A percentile compares a stretch with the other conserved stretches of the same genome.
Conservation (phyloP, 2,888 invertebrate genomes). For the Xylota segnis region DNA sequence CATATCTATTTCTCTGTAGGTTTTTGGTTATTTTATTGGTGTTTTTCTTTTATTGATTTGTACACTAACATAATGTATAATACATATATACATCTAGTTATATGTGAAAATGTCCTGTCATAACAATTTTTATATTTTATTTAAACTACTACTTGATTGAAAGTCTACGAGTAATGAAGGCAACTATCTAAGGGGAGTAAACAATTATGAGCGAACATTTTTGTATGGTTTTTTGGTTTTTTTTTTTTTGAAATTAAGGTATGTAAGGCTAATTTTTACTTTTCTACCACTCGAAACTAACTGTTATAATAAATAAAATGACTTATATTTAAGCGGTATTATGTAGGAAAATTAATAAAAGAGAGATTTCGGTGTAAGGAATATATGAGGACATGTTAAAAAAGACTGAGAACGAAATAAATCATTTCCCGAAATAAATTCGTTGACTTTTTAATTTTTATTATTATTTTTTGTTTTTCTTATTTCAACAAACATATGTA, state of each 20-base stretch:
- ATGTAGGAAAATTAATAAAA: neutral
- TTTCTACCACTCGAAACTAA: neutral
- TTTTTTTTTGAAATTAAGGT: no score
- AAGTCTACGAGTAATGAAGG: neutral
- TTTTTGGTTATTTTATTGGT: neutral
- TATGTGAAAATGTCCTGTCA: neutral
- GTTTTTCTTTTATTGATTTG: neutral
- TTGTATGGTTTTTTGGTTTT: no score
- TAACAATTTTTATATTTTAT: neutral
- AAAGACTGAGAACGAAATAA: neutral
- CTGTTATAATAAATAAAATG: neutral
- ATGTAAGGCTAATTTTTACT: neutral
- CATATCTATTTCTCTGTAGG: neutral
- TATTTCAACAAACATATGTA: neutral
- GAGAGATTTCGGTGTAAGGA: no score
- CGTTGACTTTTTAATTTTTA: neutral
- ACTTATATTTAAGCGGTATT: neutral
- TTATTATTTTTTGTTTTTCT: neutral
- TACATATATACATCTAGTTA: neutral
- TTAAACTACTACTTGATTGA: neutral
- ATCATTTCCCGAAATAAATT: neutral
- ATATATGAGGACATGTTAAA: neutral
- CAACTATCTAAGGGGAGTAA: neutral
- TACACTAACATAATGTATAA: slow-evolving; percentile 1
- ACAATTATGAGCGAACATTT: neutral